A percentile compares a stretch with the other conserved stretches of the same genome.
phyloP scores from a whole-genome alignment of 2,797 vertebrate genomes.

The Oreochromis grahami region DNA sequence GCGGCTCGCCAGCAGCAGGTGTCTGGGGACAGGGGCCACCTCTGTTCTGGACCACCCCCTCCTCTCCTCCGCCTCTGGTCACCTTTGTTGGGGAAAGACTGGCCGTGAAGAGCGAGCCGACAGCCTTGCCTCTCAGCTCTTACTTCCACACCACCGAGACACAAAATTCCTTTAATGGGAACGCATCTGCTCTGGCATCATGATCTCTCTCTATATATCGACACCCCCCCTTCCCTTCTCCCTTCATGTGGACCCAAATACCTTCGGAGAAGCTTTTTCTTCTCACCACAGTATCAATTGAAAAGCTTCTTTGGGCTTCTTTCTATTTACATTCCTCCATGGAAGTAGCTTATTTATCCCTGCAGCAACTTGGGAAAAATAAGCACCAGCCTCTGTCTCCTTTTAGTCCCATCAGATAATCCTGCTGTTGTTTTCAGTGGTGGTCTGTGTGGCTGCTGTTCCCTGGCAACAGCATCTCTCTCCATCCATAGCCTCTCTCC shows the following conservation, averaged over 20 bases:
- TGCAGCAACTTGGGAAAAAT: not conserved
- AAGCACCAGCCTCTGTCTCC: conserved; percentile 4
- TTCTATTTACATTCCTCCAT: not conserved
- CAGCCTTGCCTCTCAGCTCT: conserved; percentile 35
- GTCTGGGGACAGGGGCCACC: conserved; percentile 69
- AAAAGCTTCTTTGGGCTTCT: not conserved
- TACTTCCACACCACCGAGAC: conserved; percentile 29
- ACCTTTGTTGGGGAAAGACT: conserved; percentile 62
- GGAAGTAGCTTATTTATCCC: conserved; percentile 12
- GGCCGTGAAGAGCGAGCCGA: conserved; percentile 47
- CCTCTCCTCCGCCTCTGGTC: conserved; percentile 45
- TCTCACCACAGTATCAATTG: conserved; percentile 1
- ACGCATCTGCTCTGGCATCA: conserved; percentile 59
- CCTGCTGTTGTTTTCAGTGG: conserved; percentile 40
- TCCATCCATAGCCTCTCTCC: conserved; percentile 37
- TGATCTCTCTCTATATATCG: not conserved
- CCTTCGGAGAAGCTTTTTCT: not conserved
- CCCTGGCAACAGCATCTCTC: conserved; percentile 74
- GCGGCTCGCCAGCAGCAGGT: conserved; percentile 69
- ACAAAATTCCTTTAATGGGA: conserved; percentile 59
- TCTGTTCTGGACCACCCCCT: conserved; percentile 56
- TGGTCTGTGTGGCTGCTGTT: conserved; percentile 61
- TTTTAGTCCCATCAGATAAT: conserved; percentile 37
- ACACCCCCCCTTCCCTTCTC: not conserved
- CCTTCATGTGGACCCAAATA: conserved; percentile 1